Conservation (phyloP, 2,113 vertebrate genomes). For the Drymodes brunneopygia region DNA sequence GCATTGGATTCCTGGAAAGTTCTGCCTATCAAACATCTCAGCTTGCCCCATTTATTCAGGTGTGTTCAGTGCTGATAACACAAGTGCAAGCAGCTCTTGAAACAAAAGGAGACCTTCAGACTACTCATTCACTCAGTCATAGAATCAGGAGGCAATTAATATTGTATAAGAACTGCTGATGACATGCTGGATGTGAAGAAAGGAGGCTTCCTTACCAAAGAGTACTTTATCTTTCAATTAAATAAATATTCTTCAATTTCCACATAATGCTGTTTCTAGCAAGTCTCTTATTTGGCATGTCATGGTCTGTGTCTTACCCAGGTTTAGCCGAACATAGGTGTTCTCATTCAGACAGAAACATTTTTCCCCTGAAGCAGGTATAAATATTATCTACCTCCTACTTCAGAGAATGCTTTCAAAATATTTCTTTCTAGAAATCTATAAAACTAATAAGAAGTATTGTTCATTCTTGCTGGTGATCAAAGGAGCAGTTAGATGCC, state of each 20-base stretch:
- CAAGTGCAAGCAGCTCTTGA: background rate
- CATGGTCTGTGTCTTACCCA: background rate
- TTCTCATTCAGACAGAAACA: background rate
- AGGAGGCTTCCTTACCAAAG: background rate
- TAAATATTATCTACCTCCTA: background rate
- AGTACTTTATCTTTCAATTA: background rate
- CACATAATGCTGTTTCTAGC: background rate
- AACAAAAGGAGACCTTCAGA: constrained; percentile 14
- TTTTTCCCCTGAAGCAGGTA: background rate
- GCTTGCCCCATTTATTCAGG: background rate
- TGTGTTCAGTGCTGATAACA: constrained; percentile 29
- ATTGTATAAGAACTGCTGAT: background rate
- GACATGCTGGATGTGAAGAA: background rate
- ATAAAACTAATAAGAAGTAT: background rate
- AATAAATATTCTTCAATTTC: background rate
- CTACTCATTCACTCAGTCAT: background rate
- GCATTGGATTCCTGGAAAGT: constrained; percentile 24
- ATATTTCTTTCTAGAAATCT: background rate
- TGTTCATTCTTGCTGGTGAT: background rate
- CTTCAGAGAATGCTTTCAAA: background rate
- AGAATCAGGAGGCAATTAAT: background rate
- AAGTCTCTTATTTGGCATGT: background rate
- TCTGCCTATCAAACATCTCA: background rate
- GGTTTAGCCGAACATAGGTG: background rate
- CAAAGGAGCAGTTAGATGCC: background rate